phyloP scores from a whole-genome alignment of 2,113 vertebrate species.

The Coturnix japonica region DNA sequence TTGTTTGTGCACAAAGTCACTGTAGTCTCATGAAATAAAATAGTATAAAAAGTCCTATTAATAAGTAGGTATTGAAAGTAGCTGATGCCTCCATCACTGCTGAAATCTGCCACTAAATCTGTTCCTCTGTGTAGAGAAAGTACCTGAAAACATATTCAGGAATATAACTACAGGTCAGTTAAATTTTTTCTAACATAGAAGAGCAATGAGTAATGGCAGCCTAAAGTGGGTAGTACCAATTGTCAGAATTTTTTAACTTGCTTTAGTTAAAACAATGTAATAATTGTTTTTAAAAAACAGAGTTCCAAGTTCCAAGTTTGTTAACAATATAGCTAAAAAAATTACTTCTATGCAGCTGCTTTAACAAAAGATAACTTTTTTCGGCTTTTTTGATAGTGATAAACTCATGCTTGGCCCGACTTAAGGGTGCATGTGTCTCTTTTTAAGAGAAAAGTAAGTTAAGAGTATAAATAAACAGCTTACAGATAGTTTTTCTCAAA shows the following conservation, averaged over 20 bases:
- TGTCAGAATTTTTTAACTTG: not conserved
- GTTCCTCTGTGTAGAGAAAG: not conserved
- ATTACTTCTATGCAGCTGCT: not conserved
- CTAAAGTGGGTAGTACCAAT: not conserved
- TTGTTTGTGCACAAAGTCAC: not conserved
- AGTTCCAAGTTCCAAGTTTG: not conserved
- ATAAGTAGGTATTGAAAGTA: not conserved
- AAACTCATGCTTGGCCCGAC: not conserved
- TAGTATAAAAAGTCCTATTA: not conserved
- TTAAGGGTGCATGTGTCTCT: not conserved
- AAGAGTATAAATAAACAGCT: not conserved
- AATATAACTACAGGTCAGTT: not conserved
- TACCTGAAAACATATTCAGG: not conserved
- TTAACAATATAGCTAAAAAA: not conserved
- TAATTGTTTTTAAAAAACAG: too few species aligned
- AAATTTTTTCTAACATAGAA: not conserved
- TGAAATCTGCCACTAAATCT: not conserved
- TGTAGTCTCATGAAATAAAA: not conserved
- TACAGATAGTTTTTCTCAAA: constrained; percentile 13
- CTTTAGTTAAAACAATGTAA: not conserved
- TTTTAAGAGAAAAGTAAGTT: not conserved
- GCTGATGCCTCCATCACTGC: not conserved
- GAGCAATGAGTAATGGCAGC: not conserved
- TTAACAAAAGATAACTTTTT: not conserved
- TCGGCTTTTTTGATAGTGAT: not conserved